phyloP scores from a whole-genome alignment of 2,113 vertebrate genomes.

The Platanista minor region DNA sequence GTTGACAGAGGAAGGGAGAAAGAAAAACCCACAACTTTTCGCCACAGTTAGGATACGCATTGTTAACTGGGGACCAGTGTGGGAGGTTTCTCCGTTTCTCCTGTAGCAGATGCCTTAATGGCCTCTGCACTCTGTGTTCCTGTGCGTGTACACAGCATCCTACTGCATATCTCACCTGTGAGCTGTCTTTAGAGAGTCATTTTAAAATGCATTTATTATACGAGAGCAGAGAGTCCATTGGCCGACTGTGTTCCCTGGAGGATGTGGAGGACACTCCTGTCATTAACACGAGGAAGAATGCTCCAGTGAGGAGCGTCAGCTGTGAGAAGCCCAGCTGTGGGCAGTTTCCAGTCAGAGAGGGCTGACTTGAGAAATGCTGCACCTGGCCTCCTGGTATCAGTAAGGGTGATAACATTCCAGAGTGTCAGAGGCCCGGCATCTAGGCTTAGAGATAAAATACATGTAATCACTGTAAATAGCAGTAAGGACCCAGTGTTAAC shows the following conservation, averaged over 20 bases:
- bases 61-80: accelerated
- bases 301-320: neutral
- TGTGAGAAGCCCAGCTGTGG: neutral
- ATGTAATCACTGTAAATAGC: neutral
- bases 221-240: neutral
- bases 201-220: neutral
- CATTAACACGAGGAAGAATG: accelerated
- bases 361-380: neutral
- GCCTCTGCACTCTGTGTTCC: accelerated
- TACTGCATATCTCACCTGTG: neutral
- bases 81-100: too few relatives aligned
- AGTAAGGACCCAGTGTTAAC: neutral
- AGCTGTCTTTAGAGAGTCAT: neutral
- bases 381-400: neutral
- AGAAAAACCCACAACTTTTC: neutral
- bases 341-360: neutral
- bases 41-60: accelerated
- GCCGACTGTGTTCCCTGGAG: neutral
- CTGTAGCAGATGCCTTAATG: neutral
- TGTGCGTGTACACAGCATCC: too few relatives aligned
- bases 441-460: neutral
- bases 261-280: neutral
- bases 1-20: neutral
- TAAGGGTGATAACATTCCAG: neutral
- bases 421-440: too few relatives aligned